Base-by-base conservation (phyloP, 2,797 vertebrate species). In the Pterois miles region DNA sequence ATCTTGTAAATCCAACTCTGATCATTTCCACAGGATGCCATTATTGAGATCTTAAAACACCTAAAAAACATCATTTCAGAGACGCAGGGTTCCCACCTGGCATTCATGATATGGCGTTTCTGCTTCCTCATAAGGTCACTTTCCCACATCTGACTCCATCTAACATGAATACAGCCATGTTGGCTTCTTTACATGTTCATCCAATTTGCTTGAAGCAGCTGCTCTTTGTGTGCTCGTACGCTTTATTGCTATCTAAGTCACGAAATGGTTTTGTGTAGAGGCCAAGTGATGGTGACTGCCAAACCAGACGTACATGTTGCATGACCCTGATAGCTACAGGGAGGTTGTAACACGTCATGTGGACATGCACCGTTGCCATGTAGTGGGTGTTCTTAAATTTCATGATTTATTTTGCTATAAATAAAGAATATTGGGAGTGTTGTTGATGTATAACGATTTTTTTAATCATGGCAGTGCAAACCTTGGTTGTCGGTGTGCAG, bases 231-330 rank as follows among this genome's bases (percentile, higher is more conserved):
- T 43, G 67, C 63, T 80, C 52, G 25, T 33, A 8, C 71, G 79
- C 65, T 81, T 72, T 84, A 68, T 74, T 81, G 68, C 87, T 82
- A 83, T 78, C 70, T 71, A 43, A 81, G 72, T 86, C 82, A 74
- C 57, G 29, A 81, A 75, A 74, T 23, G 53, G 48, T 79, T 86
- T 71, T 69, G 76, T 74, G 68, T 22, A 13, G 31, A 74, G 14
- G 71, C 72, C 80, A 81, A 76, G 14, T 18, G 50, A 65, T 31
- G 52, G 52, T 5, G 69, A 20, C 66, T 79, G 66, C 81, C 83
- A 85, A 76, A 65, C 33, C 46, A 22, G 2, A 34, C 71, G 74
- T 75, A 70, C 60, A 48, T 65, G 69, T 67, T 76, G 63, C 80
- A 59, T 80, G 75, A 86, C 80, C 74, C 65, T 52, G 74, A 54